Evolutionary conservation across 2,888 invertebrate genomes (phyloP), one percentile per base, ranked within the genome.

Genomic region (Tetrapedia diversipes): DNA sequence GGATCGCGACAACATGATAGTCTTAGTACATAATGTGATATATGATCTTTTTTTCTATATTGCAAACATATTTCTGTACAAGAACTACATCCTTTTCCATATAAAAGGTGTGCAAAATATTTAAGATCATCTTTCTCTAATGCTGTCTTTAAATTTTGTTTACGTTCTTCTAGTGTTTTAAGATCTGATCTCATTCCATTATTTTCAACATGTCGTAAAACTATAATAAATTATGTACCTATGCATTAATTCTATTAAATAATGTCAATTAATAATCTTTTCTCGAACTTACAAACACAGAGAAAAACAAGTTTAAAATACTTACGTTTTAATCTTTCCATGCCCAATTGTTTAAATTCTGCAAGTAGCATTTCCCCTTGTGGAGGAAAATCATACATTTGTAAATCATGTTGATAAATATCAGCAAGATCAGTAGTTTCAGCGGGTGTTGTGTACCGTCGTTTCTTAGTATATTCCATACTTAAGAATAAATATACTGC

Each of bases 1-100:
- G 97, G 96, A 27, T 96, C 95, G 87, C 96, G 94, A 89, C 98
- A 98, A 92, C 97, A 99, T 0, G 98, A 98, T 70, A 99, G 92
- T 68, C 98, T 94, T 3, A 99, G 93, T 85, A 99, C 97, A 90
- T 96, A 99, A 91, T 99, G 99, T 0, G 99, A 97, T 61, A 98
- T 94, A 87, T 97, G 96, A 92, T 99, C 99, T 77, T 94, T 94
- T 39, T 94, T 94, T 67, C 97, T 93, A 0, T 94, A 94, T 88
- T 95, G 94, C 51, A 95, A 89, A 87, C 96, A 95, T 1, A 92
- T 88, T 77, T 95, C 95, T 16, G 92, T 92, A 22, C 88, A 81
- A 47, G 93, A 93, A 8, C 93, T 92, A 85, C 92, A 93, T 45
- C 92, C 93, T 64, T 92, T 92, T 67, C 93, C 93, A 82, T 94